Percentiles rank a stretch among this genome's conserved stretches.
Evolutionary conservation across 30 jellyfish, hydroid and myxozoan genomes (phyloP).

Genomic region (Euphysa ruthae): DNA sequence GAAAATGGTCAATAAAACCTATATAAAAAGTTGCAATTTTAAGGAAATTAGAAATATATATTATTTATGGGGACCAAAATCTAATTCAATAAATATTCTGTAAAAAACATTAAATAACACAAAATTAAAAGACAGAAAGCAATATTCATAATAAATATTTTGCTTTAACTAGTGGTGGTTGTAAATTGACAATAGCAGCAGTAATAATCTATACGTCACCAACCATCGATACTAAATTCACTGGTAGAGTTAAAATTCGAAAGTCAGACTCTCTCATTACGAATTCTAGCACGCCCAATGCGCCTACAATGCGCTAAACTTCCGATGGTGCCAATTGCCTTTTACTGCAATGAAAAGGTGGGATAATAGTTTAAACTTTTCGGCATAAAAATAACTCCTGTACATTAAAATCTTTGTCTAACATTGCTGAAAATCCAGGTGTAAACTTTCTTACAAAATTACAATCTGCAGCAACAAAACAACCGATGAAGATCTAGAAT

Average conservation of each 20-base stretch:
- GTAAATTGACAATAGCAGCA: conserved; percentile 36
- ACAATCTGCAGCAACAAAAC: conserved; percentile 23
- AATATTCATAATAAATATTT: too few relatives aligned
- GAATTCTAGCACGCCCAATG: conserved; percentile 37
- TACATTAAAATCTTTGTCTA: conserved; percentile 21
- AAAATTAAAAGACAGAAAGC: too few relatives aligned
- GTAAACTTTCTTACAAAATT: conserved; percentile 18
- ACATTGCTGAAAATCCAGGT: conserved; percentile 30
- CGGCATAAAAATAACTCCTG: conserved; percentile 32
- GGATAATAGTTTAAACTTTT: conserved; percentile 18
- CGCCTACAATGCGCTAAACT: conserved; percentile 23
- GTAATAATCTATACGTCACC: conserved; percentile 33
- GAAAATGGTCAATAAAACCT: too few relatives aligned
- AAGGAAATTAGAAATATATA: too few relatives aligned
- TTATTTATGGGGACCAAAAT: too few relatives aligned
- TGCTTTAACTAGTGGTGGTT: conserved; percentile 22
- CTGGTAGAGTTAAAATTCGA: conserved; percentile 39
- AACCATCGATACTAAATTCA: conserved; percentile 6
- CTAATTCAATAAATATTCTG: too few relatives aligned
- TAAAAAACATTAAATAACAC: too few relatives aligned
- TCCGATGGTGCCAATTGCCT: conserved; percentile 34
- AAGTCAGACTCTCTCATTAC: conserved; percentile 32
- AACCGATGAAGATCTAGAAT: conserved; percentile 41
- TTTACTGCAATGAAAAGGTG: conserved; percentile 25
- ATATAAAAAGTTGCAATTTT: too few relatives aligned